Conservation (phyloP, 2,113 vertebrate genomes). For the Sander lucioperca region DNA sequence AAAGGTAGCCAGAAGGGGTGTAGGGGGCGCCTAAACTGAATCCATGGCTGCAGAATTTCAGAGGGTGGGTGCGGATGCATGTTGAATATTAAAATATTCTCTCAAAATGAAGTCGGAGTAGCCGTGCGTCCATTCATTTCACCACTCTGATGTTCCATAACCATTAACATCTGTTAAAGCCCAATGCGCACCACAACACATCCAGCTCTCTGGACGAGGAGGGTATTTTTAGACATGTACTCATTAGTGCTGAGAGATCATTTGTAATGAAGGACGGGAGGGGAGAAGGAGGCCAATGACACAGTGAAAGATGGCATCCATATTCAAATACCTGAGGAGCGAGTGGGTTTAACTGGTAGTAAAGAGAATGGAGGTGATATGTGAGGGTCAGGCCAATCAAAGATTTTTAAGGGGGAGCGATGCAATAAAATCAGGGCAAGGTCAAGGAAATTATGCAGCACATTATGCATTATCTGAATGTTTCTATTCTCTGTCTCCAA, state of each 20-base stretch:
- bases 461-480: conserved; percentile 51
- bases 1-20: conserved; percentile 55
- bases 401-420: conserved; percentile 54
- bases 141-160: conserved; percentile 71
- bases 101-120: conserved; percentile 60
- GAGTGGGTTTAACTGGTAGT: conserved; percentile 54
- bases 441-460: conserved; percentile 69
- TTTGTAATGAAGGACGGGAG: conserved; percentile 77
- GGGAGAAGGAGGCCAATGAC: conserved; percentile 67
- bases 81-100: conserved; percentile 73
- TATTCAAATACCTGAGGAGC: conserved; percentile 72
- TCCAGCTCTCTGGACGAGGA: conserved; percentile 71
- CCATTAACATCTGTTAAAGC: conserved; percentile 82
- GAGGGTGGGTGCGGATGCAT: conserved; percentile 52
- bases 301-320: conserved; percentile 66
- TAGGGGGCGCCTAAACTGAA: conserved; percentile 40
- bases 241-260: conserved; percentile 83
- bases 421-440: conserved; percentile 66
- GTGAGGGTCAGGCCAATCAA: conserved; percentile 61
- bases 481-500: conserved; percentile 31
- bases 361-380: conserved; percentile 59
- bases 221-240: conserved; percentile 84
- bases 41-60: conserved; percentile 66
- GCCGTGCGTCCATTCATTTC: conserved; percentile 65
- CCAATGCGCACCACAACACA: conserved; percentile 72